These are phyloP conservation scores for Varanus salvator DNA, from an alignment of 2,113 vertebrate species.

Conservation along the genomic window DNA sequence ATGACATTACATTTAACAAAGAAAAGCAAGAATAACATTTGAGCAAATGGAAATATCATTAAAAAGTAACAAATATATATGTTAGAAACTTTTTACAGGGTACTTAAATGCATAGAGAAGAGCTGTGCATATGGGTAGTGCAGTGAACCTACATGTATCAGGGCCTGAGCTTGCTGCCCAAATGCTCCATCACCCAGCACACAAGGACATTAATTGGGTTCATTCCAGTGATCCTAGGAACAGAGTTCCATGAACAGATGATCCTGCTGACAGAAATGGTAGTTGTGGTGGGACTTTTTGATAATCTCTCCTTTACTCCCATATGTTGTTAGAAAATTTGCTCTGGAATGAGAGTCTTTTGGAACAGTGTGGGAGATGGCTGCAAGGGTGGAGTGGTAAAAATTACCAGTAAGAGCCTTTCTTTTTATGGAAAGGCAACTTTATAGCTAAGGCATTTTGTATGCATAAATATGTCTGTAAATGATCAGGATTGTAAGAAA, in stretches of 20 bases:
- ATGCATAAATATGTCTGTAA: not conserved
- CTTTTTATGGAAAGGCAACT: not conserved
- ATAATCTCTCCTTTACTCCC: not conserved
- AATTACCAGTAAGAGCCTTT: not conserved
- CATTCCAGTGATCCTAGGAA: not conserved
- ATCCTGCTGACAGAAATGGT: not conserved
- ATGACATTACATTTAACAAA: not conserved
- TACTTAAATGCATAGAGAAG: not conserved
- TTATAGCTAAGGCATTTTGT: not conserved
- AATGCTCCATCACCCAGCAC: not conserved
- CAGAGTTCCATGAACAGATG: not conserved
- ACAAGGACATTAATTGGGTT: not conserved
- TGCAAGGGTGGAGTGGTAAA: not conserved
- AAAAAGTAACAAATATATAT: slow-evolving; percentile 30
- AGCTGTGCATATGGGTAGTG: not conserved
- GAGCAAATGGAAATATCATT: slow-evolving; percentile 35
- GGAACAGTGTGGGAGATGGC: not conserved
- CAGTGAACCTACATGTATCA: not conserved
- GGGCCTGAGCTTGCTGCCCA: not conserved
- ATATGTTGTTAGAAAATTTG: not conserved
- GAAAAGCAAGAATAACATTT: not conserved
- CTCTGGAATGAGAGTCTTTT: not conserved
- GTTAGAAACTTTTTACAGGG: not conserved
- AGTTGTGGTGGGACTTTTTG: not conserved
- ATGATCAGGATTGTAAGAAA: not conserved